phyloP scores from a whole-genome alignment of 2,113 vertebrate species.

The Sander lucioperca region DNA sequence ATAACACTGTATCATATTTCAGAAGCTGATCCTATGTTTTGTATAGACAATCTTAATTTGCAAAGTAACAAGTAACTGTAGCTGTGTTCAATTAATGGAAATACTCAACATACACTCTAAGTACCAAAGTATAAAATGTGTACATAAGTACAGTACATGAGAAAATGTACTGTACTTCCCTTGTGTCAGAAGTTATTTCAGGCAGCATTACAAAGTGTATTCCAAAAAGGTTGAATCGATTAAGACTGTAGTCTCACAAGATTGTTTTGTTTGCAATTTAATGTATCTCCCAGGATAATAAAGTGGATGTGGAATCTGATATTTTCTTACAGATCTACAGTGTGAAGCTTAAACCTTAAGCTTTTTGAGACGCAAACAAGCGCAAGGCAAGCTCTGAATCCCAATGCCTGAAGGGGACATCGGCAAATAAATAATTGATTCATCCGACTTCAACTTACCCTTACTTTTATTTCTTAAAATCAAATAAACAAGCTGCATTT shows the following conservation, averaged over 20 bases:
- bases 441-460: background rate
- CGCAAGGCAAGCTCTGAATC: constrained; percentile 10
- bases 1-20: background rate
- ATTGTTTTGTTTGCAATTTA: constrained; percentile 13
- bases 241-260: background rate
- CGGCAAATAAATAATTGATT: constrained; percentile 23
- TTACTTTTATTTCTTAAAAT: constrained; percentile 26
- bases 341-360: constrained; percentile 20
- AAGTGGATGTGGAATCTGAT: constrained; percentile 14
- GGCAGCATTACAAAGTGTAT: background rate
- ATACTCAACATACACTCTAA: background rate
- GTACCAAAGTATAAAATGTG: background rate
- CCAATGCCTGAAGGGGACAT: background rate
- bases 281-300: constrained; percentile 16
- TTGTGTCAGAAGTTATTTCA: background rate
- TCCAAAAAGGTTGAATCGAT: constrained; percentile 1
- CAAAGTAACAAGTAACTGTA: background rate
- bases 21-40: background rate
- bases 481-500: background rate
- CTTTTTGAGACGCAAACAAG: constrained; percentile 20
- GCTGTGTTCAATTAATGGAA: background rate
- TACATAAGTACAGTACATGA: background rate
- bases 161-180: background rate
- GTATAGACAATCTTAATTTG: too few species aligned
- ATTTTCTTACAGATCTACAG: constrained; percentile 6